Conservation (phyloP, 92 coral and sea anemone genomes). For the Palythoa heliodiscus region DNA sequence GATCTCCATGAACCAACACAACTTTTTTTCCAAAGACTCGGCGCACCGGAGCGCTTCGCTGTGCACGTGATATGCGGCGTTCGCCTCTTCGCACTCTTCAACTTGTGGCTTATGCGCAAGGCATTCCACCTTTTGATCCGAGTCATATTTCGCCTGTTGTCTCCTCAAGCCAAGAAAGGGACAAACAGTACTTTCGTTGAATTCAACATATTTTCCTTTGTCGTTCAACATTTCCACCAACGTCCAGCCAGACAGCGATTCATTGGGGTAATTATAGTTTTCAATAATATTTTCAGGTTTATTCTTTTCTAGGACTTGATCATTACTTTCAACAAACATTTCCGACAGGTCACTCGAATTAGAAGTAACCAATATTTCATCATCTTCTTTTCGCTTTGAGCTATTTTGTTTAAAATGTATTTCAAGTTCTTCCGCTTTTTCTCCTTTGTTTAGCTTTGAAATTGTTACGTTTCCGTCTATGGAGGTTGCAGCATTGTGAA, state of each 20-base stretch:
- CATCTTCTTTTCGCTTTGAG: conserved; percentile 1
- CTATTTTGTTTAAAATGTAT: background rate
- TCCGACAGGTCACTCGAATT: background rate
- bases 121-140: conserved; percentile 56
- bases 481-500: background rate
- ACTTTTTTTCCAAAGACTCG: conserved; percentile 15
- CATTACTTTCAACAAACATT: background rate
- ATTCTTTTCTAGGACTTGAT: background rate
- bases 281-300: background rate
- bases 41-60: conserved; percentile 61
- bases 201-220: conserved; percentile 20
- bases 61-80: conserved; percentile 64
- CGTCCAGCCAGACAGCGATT: conserved; percentile 17
- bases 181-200: conserved; percentile 56
- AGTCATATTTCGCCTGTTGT: background rate
- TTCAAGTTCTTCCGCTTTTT: background rate
- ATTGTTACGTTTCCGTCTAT: background rate
- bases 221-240: conserved; percentile 41
- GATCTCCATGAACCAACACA: conserved; percentile 62
- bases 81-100: conserved; percentile 69
- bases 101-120: conserved; percentile 47
- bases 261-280: background rate
- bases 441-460: background rate
- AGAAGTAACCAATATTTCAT: background rate
- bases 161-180: conserved; percentile 70